Evolutionary conservation across 2,888 invertebrate species (phyloP).

Genomic region (Caenorhabditis macrosperma): DNA sequence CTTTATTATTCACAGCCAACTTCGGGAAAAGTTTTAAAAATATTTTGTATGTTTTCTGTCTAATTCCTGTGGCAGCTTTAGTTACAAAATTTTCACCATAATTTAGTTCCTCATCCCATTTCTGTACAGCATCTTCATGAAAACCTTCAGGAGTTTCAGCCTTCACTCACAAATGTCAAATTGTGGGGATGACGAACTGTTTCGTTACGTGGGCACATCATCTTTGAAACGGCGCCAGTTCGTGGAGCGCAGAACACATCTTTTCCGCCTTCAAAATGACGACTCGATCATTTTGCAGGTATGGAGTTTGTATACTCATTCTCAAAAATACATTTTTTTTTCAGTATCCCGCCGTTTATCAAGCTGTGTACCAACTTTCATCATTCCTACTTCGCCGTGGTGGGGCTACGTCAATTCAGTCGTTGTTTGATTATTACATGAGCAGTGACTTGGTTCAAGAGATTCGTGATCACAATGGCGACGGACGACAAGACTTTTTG

Average conservation of each 20-base stretch:
- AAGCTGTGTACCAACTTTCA: slow-evolving; percentile 74
- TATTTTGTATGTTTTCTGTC: too few relatives aligned
- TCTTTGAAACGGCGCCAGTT: slow-evolving; percentile 79
- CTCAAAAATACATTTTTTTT: not conserved
- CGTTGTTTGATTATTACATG: slow-evolving; percentile 76
- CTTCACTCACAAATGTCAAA: slow-evolving; percentile 80
- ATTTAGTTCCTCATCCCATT: not conserved
- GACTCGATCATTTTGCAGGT: slow-evolving; percentile 69
- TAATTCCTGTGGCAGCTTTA: too few relatives aligned
- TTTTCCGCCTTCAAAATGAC: slow-evolving; percentile 77
- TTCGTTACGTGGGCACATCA: slow-evolving; percentile 79
- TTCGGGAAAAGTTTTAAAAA: too few relatives aligned
- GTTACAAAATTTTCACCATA: not conserved
- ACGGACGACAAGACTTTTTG: slow-evolving; percentile 73
- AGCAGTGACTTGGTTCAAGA: slow-evolving; percentile 71
- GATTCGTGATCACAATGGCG: slow-evolving; percentile 75
- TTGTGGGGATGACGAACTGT: slow-evolving; percentile 78
- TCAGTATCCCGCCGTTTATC: slow-evolving; percentile 78
- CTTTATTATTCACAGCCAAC: too few relatives aligned
- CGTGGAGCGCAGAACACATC: slow-evolving; percentile 79
- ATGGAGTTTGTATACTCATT: not conserved
- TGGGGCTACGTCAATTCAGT: slow-evolving; percentile 78
- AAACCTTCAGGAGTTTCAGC: slow-evolving; percentile 62
- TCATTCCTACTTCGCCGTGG: slow-evolving; percentile 76
- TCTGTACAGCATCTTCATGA: slow-evolving; percentile 21